A percentile compares a stretch with the other conserved stretches of the same genome.
These are phyloP conservation scores for Pristionchus entomophagus DNA, from an alignment of 2,888 invertebrate species.

Conservation along the genomic window DNA sequence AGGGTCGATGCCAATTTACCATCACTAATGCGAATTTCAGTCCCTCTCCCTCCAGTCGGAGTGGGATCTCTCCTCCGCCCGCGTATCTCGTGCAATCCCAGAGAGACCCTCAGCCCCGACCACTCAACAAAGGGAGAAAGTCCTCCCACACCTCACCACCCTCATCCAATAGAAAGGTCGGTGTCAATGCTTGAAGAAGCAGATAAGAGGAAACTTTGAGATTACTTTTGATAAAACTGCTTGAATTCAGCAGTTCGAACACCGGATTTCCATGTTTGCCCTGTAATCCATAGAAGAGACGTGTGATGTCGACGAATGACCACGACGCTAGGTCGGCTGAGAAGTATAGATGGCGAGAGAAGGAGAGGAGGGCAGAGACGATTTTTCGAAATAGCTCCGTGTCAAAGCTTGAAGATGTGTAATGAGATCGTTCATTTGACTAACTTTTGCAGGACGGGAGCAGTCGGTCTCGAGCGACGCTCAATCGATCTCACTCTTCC, in stretches of 20 bases:
- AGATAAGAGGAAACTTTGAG: neutral
- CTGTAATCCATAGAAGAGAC: no score
- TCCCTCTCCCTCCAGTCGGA: neutral
- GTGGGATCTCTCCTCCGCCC: conserved; percentile 33
- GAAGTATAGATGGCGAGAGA: no score
- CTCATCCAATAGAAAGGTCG: neutral
- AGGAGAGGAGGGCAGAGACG: no score
- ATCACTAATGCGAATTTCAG: neutral
- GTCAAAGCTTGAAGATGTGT: no score
- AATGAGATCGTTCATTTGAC: neutral
- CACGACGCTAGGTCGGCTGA: no score
- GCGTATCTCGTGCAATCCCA: conserved; percentile 9
- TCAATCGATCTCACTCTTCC: neutral
- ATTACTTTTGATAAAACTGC: no score
- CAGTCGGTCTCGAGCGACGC: neutral
- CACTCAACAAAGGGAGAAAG: neutral
- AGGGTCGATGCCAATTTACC: no score
- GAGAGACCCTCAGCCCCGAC: neutral
- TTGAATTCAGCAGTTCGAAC: no score
- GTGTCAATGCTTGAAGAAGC: neutral
- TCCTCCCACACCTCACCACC: neutral
- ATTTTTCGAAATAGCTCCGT: no score
- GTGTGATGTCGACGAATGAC: no score
- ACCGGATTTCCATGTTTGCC: no score
- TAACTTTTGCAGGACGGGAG: neutral